phyloP scores from a whole-genome alignment of 2,888 invertebrate genomes.

The Lepidocyrtoides sp. region DNA sequence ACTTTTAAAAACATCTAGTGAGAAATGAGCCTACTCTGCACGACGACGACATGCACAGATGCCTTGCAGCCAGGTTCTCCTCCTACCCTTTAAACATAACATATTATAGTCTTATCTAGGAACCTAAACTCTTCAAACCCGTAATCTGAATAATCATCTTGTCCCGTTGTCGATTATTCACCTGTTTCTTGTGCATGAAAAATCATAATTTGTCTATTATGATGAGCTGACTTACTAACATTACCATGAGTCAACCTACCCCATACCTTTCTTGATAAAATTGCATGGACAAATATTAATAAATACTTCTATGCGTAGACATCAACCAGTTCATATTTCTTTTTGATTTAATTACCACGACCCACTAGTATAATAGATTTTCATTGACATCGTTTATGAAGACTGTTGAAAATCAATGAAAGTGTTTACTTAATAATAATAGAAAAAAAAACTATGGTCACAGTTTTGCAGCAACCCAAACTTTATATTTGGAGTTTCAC shows the following conservation, averaged over 20 bases:
- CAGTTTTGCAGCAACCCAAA: slow-evolving; percentile 41
- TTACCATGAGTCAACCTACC: too few species aligned
- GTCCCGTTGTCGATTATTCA: too few species aligned
- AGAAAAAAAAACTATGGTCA: slow-evolving; percentile 15
- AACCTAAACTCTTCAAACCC: too few species aligned
- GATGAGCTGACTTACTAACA: too few species aligned
- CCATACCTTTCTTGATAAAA: too few species aligned
- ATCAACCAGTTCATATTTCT: neutral
- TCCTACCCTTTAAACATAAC: too few species aligned
- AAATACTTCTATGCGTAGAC: neutral
- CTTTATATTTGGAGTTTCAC: slow-evolving; percentile 41
- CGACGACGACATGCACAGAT: neutral
- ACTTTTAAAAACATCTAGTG: slow-evolving; percentile 1
- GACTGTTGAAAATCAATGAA: slow-evolving; percentile 46
- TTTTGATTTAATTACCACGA: slow-evolving; percentile 1
- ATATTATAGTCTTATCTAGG: too few species aligned
- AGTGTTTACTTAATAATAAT: neutral
- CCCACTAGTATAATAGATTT: neutral
- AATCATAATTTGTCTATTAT: too few species aligned
- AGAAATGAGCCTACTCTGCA: neutral
- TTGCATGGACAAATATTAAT: too few species aligned
- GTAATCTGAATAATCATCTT: too few species aligned
- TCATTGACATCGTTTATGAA: neutral
- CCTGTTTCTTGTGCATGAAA: too few species aligned
- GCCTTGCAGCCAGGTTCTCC: too few species aligned